These are phyloP conservation scores for Tyria jacobaeae DNA, from an alignment of 2,888 invertebrate genomes.

Conservation along the genomic window DNA sequence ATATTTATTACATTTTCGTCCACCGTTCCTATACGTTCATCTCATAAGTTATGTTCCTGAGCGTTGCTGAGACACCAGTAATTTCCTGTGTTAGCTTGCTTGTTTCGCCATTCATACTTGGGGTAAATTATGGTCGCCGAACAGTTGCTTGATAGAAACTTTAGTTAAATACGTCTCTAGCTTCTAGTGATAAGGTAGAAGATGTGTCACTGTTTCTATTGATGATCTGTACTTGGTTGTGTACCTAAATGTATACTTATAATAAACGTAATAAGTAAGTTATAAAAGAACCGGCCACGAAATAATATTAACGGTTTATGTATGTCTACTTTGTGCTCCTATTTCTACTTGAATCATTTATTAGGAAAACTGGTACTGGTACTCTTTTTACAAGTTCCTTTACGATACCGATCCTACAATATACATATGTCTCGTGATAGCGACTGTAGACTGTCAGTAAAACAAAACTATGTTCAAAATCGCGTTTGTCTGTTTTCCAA, in stretches of 20 bases:
- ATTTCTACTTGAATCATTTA: too few relatives aligned
- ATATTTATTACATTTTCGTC: conserved; percentile 12
- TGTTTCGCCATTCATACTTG: conserved; percentile 2
- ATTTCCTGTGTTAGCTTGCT: not conserved
- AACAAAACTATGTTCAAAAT: too few relatives aligned
- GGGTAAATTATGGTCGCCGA: not conserved
- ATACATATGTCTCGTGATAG: too few relatives aligned
- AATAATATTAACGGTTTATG: too few relatives aligned
- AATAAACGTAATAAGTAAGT: too few relatives aligned
- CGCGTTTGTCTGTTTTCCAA: too few relatives aligned
- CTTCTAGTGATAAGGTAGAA: not conserved
- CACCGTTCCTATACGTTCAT: conserved; percentile 3
- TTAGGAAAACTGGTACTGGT: too few relatives aligned
- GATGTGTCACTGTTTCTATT: not conserved
- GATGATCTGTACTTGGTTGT: not conserved
- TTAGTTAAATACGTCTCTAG: not conserved
- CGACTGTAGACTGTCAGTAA: too few relatives aligned
- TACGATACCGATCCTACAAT: too few relatives aligned
- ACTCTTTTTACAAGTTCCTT: too few relatives aligned
- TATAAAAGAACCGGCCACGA: not conserved
- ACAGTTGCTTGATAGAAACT: not conserved
- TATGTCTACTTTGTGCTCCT: too few relatives aligned
- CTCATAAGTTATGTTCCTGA: conserved; percentile 7
- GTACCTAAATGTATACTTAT: not conserved
- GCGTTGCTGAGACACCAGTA: not conserved